phyloP scores from a whole-genome alignment of 2,113 vertebrate species.

The Gasterosteus aculeatus region DNA sequence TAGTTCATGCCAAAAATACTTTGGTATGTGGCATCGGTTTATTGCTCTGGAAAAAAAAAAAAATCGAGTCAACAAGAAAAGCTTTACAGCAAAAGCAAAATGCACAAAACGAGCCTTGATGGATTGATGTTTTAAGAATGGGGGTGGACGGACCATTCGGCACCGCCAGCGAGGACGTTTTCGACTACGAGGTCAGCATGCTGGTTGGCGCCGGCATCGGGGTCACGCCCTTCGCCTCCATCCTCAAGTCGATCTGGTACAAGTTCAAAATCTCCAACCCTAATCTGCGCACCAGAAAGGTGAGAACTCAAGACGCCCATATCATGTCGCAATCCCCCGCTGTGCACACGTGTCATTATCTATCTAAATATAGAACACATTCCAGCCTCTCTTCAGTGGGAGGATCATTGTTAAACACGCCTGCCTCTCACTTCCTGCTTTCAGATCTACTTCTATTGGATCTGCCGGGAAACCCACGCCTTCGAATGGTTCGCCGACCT shows the following conservation, averaged over 20 bases:
- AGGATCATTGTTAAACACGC: constrained; percentile 30
- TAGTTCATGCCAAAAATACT: not conserved
- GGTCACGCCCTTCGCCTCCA: constrained; percentile 91
- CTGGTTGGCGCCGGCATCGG: constrained; percentile 91
- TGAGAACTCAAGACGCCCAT: constrained; percentile 6
- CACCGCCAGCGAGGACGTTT: constrained; percentile 92
- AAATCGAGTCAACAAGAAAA: not conserved
- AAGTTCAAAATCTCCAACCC: constrained; percentile 88
- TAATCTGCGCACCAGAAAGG: constrained; percentile 88
- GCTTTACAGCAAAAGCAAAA: not conserved
- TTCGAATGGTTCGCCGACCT: constrained; percentile 94
- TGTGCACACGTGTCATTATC: constrained; percentile 7
- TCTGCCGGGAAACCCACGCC: constrained; percentile 90
- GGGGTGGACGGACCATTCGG: constrained; percentile 92
- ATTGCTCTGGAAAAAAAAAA: not conserved
- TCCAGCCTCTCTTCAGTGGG: constrained; percentile 2
- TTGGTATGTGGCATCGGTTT: not conserved
- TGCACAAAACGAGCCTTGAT: too few species aligned
- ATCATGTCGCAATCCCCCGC: not conserved
- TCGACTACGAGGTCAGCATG: constrained; percentile 92
- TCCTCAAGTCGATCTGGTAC: constrained; percentile 95
- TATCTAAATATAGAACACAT: constrained; percentile 8
- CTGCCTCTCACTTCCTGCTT: constrained; percentile 51
- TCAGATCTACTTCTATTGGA: constrained; percentile 96
- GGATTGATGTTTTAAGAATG: constrained; percentile 75